Conservation (phyloP, 2,888 invertebrate species). For the Invenusta paracnida region DNA sequence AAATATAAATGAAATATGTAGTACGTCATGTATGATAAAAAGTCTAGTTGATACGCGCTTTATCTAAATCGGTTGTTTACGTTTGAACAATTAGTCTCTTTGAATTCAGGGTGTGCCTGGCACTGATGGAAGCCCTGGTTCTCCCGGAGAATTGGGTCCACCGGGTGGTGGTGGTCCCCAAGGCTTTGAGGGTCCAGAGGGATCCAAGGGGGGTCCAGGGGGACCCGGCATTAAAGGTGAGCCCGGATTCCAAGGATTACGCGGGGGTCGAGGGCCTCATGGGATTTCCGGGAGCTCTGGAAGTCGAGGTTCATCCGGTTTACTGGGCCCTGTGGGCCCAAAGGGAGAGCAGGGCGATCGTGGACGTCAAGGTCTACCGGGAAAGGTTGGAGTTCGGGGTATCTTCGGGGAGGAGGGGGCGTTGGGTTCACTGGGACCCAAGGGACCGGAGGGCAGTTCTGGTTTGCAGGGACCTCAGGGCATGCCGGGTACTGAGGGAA, state of each 20-base stretch:
- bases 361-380: slow-evolving; percentile 66
- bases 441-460: slow-evolving; percentile 68
- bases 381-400: slow-evolving; percentile 63
- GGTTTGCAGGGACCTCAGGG: slow-evolving; percentile 69
- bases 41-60: too few relatives aligned
- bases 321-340: slow-evolving; percentile 46
- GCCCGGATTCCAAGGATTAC: slow-evolving; percentile 39
- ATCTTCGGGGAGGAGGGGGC: slow-evolving; percentile 72
- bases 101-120: slow-evolving; percentile 50
- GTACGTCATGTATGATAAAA: too few relatives aligned
- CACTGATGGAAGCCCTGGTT: slow-evolving; percentile 49
- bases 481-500: slow-evolving; percentile 64
- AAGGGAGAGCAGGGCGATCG: slow-evolving; percentile 63
- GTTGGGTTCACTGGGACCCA: slow-evolving; percentile 70
- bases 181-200: slow-evolving; percentile 69
- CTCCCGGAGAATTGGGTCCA: slow-evolving; percentile 51
- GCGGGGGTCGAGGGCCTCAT: slow-evolving; percentile 45
- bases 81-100: too few relatives aligned
- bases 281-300: slow-evolving; percentile 36
- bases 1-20: too few relatives aligned
- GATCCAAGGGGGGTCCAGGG: slow-evolving; percentile 53
- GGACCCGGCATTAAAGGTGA: slow-evolving; percentile 46
- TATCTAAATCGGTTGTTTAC: too few relatives aligned
- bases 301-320: slow-evolving; percentile 48
- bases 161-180: slow-evolving; percentile 69